Evolutionary conservation across 1,140 invertebrate genomes (phyloP).

Genomic region (Paralvinella palmiformis): DNA sequence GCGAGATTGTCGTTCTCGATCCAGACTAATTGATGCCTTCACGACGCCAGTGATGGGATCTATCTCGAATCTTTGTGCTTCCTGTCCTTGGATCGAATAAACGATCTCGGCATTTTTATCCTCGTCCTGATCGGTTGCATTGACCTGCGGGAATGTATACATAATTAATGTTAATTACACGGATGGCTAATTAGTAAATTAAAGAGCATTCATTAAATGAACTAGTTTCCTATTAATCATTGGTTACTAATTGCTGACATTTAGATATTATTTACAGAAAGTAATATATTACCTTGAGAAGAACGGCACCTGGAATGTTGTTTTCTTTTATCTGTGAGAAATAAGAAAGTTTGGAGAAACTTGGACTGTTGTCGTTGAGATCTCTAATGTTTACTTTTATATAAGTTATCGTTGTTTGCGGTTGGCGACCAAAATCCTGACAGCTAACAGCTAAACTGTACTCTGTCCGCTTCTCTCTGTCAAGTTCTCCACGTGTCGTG

Average conservation of each 20-base stretch:
- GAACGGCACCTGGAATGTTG: not conserved
- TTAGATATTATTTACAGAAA: too few species aligned
- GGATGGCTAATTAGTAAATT: too few species aligned
- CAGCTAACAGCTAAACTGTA: not conserved
- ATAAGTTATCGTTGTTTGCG: not conserved
- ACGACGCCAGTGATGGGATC: not conserved
- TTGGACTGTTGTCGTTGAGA: not conserved
- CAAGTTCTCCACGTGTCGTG: not conserved
- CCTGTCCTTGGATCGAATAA: not conserved
- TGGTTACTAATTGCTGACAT: too few species aligned
- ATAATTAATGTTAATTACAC: too few species aligned
- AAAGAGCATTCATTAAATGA: too few species aligned
- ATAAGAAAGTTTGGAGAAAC: not conserved
- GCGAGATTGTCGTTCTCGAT: not conserved
- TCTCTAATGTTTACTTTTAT: not conserved
- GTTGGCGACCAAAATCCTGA: not conserved
- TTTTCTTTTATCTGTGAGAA: not conserved
- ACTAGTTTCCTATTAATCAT: too few species aligned
- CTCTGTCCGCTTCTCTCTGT: not conserved
- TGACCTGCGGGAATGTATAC: not conserved
- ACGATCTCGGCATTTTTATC: slow-evolving; percentile 8
- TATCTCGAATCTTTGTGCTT: not conserved
- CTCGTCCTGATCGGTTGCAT: not conserved
- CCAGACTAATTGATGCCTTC: not conserved
- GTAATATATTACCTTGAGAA: too few species aligned